Evolutionary conservation across 2,888 invertebrate genomes (phyloP), one percentile per base, ranked within the genome.

Genomic region (Laothoe populi): DNA sequence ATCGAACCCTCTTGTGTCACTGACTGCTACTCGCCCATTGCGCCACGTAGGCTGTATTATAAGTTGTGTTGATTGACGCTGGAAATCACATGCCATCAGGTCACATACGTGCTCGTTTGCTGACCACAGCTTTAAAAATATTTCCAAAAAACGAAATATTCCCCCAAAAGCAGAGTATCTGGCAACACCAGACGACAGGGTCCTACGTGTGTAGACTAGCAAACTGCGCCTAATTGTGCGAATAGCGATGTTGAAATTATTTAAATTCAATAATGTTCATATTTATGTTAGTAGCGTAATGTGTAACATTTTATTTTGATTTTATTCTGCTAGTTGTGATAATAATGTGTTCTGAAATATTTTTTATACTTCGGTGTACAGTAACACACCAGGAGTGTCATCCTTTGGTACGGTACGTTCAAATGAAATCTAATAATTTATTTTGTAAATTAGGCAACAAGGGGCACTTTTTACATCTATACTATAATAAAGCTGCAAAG

Each of bases 191-290:
- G 11, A 38, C 4, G 13, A 10, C 13, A 13, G 0, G 3, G 38
- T 1, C 16, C 8, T 31, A 53, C 53, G 53, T 53, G 53, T n/a
- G 19, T 16, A 2, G 53, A 53, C 16, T 19, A 16, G 2, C 19
- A 19, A 53, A 3, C 4, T 3, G 8, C 35, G 53, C 31, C 53
- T 53, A 53, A 53, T 53, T 53, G 53, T 19, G 31, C 35, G 19
- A 53, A 53, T 53, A 35, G 53, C 31, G 4, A 16, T 19, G 19
- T 35, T 19, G 31, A 16, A 35, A 53, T 35, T 53, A 53, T 35
- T 19, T 35, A 53, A 53, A 53, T 35, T 53, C 53, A 19, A 11
- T 53, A 31, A 53, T 35, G 53, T 35, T 35, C 7, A 44, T 44
- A 44, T 35, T 53, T 35, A 53, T 53, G 31, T 35, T 53, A 19